phyloP scores from a whole-genome alignment of 2,797 vertebrate species.

The Poeciliopsis presidionis region DNA sequence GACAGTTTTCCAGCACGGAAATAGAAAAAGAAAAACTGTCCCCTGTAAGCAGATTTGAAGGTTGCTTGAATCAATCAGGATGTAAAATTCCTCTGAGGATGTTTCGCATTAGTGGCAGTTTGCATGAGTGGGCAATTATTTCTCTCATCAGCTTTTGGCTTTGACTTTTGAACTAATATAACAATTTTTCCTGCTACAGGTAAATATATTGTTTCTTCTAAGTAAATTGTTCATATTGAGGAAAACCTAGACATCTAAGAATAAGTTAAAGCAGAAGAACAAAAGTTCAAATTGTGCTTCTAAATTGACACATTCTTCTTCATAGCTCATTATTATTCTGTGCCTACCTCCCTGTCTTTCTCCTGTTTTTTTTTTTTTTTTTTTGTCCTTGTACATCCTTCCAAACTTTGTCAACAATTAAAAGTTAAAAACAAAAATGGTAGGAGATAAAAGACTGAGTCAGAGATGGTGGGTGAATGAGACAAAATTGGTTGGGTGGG shows the following conservation, averaged over 20 bases:
- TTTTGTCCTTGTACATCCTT: conserved; percentile 35
- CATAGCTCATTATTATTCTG: conserved; percentile 17
- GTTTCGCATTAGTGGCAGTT: conserved; percentile 16
- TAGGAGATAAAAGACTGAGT: conserved; percentile 46
- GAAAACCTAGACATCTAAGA: conserved; percentile 19
- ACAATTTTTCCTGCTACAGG: neutral
- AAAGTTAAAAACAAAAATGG: conserved; percentile 29
- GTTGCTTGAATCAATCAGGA: conserved; percentile 38
- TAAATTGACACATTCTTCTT: conserved; percentile 45
- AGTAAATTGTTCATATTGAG: conserved; percentile 6
- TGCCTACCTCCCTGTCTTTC: neutral
- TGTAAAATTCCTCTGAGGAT: conserved; percentile 20
- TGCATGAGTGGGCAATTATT: conserved; percentile 19
- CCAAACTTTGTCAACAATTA: conserved; percentile 27
- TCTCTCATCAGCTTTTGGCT: conserved; percentile 29
- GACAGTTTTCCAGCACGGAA: conserved; percentile 26
- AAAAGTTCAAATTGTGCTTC: conserved; percentile 37
- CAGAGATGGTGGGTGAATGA: conserved; percentile 58
- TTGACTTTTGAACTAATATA: conserved; percentile 33
- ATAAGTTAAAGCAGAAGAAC: conserved; percentile 21
- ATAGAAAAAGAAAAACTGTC: conserved; percentile 29
- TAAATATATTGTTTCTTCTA: conserved; percentile 20
- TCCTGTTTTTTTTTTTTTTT: conserved; percentile 10
- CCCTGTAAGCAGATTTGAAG: conserved; percentile 41
- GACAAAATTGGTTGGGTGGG: conserved; percentile 56